These are phyloP conservation scores for Labeo rohita DNA, from an alignment of 2,113 vertebrate genomes.

Conservation along the genomic window DNA sequence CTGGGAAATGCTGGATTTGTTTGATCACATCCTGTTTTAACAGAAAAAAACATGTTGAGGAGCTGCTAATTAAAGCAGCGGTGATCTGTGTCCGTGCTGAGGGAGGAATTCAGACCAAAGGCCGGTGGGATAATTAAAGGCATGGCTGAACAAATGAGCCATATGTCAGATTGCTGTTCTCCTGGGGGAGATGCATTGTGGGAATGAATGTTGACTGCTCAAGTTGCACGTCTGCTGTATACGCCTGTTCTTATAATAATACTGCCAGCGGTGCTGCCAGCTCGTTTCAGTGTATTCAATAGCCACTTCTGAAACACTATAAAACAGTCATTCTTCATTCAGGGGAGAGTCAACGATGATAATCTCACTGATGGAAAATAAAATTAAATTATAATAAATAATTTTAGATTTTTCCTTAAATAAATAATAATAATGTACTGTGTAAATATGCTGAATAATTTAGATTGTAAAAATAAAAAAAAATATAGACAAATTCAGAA, in stretches of 20 bases:
- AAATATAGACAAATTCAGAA: background rate
- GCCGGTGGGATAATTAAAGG: slow-evolving; percentile 6
- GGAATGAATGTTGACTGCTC: slow-evolving; percentile 16
- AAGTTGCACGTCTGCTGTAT: slow-evolving; percentile 15
- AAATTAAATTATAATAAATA: too few relatives aligned
- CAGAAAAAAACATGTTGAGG: background rate
- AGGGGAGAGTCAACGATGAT: background rate
- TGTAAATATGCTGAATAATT: too few relatives aligned
- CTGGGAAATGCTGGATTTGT: slow-evolving; percentile 37
- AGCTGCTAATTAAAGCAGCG: slow-evolving; percentile 39
- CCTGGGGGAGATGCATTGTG: background rate
- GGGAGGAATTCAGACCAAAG: slow-evolving; percentile 26
- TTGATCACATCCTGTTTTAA: slow-evolving; percentile 33
- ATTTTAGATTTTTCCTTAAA: too few relatives aligned
- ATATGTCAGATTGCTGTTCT: background rate
- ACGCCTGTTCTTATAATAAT: background rate
- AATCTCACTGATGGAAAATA: background rate
- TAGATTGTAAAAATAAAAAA: too few relatives aligned
- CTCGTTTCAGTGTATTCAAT: background rate
- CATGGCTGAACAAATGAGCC: slow-evolving; percentile 22
- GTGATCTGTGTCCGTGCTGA: background rate
- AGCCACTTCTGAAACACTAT: background rate
- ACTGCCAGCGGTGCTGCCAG: background rate
- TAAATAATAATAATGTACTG: too few relatives aligned
- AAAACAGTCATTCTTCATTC: background rate